Base-by-base conservation (phyloP, 2,113 vertebrate genomes). In the Syrmaticus mikado region DNA sequence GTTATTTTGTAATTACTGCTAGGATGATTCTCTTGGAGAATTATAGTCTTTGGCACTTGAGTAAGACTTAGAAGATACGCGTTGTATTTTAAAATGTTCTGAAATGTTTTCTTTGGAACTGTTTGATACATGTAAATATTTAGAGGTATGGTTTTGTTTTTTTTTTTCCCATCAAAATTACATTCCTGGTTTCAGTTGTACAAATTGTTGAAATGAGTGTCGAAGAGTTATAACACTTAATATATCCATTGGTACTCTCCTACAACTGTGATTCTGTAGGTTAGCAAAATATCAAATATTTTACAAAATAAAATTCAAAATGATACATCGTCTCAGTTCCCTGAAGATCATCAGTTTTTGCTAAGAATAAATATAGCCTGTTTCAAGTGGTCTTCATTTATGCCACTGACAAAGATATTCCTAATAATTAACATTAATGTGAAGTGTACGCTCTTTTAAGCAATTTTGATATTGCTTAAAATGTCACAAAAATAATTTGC, bases 131-230 rank as follows among this genome's bases (percentile, higher is more conserved):
- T 28, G 7, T 41, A 4, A 62, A 62, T 38, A 52, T 57, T 75
- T 36, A 50, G 14, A 68, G 5, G 6, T 16, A 52, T 60, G 22
- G 25, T 1, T 0, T n/a, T n/a, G n/a, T n/a, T 38, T n/a, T 25
- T 64, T 77, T 64, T 87, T 48, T 55, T 87, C n/a, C 38, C 11
- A 24, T 38, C 40, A 55, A 5, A 74, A 34, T 62, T 48, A 21
- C 10, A 28, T 67, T 48, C 27, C 68, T n/a, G 28, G 12, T 78
- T 74, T 74, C 82, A 71, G 7, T 4, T 71, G 16, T 57, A 40
- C 25, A 41, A 46, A 53, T 66, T 65, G 52, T 7, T 6, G 7
- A 62, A 61, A 62, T 43, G 17, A 71, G 6, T 46, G 43, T 4
- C 71, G n/a, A 8, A 17, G 27, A 83, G 19, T 6, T 36, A 11